Base-by-base conservation (phyloP, 1,140 invertebrate genomes). In the Drosophila nebulosa region DNA sequence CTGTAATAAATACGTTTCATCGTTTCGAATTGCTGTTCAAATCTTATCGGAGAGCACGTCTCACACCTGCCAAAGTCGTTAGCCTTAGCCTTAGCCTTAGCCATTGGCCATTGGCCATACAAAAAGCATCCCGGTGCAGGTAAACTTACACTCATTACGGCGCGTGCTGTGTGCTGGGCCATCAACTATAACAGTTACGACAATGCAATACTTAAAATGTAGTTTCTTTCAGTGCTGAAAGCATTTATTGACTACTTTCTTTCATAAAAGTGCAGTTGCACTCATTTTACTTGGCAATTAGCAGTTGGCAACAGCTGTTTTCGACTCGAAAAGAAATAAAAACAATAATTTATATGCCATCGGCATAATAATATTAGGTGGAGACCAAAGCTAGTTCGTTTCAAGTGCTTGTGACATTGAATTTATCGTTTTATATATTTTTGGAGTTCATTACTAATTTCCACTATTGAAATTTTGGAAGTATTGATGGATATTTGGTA, bases 11-110 rank as follows among this genome's bases (percentile, higher is more conserved):
- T 22, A 16, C 14, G 39, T 21, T 32, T 56, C 35, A 42, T 27
- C 21, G 14, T 52, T 50, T 7, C 52, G 60, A 66, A 53, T 36
- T 71, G 58, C 64, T 64, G 71, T 64, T 64, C 39, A 85, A 84
- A 84, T 84, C 79, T 84, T 85, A 84, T 84, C 73, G 14, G 3
- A 32, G 3, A 78, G 60, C 12, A 30, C 50, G 74, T 10, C 30
- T 32, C 70, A 46, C 79, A 83, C 79, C 79, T 83, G 79, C 78
- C 35, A 74, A 10, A 10, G 30, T 32, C 30, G 30, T 32, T 32
- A 12, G 30, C 9, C 30, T 30, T 30, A 30, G 27, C 24, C 2
- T 24, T 24, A 24, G 24, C 24, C 24, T 24, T 24, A 24, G 24
- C 24, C 24, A 24, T 24, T 24, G 4, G 2, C 30, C 9, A 74